Conservation (phyloP, 2,888 invertebrate genomes). For the Athripsodes cinereus region DNA sequence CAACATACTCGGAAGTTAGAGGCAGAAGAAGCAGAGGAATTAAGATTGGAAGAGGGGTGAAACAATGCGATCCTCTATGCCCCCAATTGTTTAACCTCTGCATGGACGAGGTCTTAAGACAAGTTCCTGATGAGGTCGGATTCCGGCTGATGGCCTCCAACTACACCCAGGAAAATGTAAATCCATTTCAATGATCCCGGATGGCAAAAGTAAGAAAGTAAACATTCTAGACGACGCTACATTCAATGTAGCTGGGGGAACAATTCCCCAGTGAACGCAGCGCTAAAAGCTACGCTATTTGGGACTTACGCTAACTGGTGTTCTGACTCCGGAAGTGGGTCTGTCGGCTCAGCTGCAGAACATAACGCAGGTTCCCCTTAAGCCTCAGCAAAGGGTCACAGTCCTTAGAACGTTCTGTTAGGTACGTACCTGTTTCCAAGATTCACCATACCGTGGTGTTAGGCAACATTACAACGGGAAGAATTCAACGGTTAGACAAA, state of each 20-base stretch:
- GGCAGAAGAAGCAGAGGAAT: conserved; percentile 27
- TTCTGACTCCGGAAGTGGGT: not conserved
- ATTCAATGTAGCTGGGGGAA: not conserved
- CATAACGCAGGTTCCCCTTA: not conserved
- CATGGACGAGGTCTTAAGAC: not conserved
- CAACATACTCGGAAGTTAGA: conserved; percentile 29
- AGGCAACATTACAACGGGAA: not conserved
- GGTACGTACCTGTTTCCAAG: not conserved
- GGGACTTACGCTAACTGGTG: conserved; percentile 2
- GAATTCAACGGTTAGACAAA: not conserved
- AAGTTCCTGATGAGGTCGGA: not conserved
- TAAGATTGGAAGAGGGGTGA: conserved; percentile 34
- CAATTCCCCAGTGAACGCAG: not conserved
- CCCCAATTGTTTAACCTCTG: conserved; percentile 34
- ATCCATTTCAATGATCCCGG: not conserved
- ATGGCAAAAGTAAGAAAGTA: not conserved
- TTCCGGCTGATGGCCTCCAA: not conserved
- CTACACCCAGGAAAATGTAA: not conserved
- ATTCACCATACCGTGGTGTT: not conserved
- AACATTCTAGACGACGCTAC: conserved; percentile 3
- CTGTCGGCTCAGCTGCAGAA: not conserved
- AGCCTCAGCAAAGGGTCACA: conserved; percentile 1
- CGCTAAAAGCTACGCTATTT: not conserved
- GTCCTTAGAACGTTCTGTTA: too few species aligned
- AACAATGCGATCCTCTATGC: conserved; percentile 38